These are phyloP conservation scores for Brienomyrus brachyistius DNA, from an alignment of 2,113 vertebrate genomes.

Conservation along the genomic window DNA sequence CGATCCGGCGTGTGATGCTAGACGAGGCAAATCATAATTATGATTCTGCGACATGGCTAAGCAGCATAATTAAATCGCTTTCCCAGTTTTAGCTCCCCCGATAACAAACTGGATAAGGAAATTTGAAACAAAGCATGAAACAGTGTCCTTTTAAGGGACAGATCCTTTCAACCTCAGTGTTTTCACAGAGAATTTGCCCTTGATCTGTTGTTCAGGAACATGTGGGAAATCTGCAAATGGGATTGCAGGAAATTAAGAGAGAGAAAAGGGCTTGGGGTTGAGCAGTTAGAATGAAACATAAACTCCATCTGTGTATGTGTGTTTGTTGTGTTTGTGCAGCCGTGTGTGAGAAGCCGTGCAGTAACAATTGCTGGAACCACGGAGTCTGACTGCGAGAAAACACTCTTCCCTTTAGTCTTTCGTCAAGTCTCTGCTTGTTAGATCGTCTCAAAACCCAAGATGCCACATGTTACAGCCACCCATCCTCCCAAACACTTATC, in stretches of 20 bases:
- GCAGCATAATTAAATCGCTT: constrained; percentile 12
- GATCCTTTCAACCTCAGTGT: not conserved
- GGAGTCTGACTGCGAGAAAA: not conserved
- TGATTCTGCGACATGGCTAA: not conserved
- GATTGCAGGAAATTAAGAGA: not conserved
- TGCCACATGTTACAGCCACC: not conserved
- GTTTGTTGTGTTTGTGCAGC: not conserved
- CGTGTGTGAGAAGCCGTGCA: not conserved
- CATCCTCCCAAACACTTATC: not conserved
- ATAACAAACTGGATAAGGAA: not conserved
- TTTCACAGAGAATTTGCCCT: not conserved
- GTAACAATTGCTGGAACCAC: not conserved
- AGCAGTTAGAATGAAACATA: not conserved
- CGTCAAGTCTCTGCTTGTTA: not conserved
- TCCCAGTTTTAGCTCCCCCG: not conserved
- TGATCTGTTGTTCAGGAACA: not conserved
- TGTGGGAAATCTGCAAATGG: not conserved
- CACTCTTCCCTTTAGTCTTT: not conserved
- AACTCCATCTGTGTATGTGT: not conserved
- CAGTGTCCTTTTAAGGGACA: not conserved
- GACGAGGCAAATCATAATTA: constrained; percentile 11
- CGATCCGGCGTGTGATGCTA: not conserved
- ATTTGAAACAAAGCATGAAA: not conserved
- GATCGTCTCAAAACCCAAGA: not conserved
- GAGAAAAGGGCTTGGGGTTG: not conserved